A percentile compares a stretch with the other conserved stretches of the same genome.
These are phyloP conservation scores for Heterotilapia buettikoferi DNA, from an alignment of 2,113 vertebrate species.

Conservation along the genomic window DNA sequence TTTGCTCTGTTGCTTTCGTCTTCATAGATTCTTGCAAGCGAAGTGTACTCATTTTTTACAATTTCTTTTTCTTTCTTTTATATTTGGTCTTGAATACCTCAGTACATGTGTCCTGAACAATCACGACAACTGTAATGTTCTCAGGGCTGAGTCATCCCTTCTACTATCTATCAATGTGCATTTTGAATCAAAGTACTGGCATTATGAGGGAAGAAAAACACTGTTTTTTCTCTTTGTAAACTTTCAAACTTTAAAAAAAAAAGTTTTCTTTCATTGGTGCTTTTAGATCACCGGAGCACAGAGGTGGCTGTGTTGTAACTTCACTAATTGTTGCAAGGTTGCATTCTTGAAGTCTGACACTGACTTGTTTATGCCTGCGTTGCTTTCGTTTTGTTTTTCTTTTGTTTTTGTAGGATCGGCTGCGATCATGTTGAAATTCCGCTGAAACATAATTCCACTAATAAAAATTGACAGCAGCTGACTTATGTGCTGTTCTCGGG, in stretches of 20 bases:
- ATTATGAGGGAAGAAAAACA: neutral
- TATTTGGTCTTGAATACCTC: neutral
- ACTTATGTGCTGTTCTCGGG: neutral
- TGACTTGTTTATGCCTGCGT: conserved; percentile 17
- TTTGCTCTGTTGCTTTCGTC: neutral
- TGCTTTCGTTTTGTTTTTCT: neutral
- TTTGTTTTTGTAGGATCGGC: neutral
- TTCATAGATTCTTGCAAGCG: neutral
- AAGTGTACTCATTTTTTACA: neutral
- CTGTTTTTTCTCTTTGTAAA: neutral
- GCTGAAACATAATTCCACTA: neutral
- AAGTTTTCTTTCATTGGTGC: neutral
- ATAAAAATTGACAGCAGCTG: neutral
- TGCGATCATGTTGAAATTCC: neutral
- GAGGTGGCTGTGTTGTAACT: neutral
- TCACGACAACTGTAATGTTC: neutral
- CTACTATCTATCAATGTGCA: neutral
- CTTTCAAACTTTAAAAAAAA: neutral
- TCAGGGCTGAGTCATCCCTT: neutral
- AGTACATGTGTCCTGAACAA: neutral
- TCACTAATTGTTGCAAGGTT: conserved; percentile 17
- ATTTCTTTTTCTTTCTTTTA: neutral
- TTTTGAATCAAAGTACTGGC: neutral
- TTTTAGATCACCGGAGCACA: neutral
- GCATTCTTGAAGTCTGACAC: neutral